These are phyloP conservation scores for Oreochromis niloticus DNA, from an alignment of 2,113 vertebrate species.

Conservation along the genomic window DNA sequence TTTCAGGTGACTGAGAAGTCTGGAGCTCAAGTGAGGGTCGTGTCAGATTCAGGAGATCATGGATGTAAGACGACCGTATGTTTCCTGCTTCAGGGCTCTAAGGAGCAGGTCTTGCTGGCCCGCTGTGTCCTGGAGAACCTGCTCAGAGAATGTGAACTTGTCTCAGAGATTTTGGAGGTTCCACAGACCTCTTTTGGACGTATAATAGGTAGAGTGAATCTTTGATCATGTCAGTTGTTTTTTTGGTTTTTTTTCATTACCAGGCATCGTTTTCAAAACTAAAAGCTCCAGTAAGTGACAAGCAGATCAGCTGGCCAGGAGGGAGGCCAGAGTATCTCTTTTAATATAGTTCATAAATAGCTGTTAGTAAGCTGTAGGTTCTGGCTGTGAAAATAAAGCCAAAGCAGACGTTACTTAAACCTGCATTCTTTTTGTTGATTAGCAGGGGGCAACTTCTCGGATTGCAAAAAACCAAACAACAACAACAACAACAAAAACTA, in stretches of 20 bases:
- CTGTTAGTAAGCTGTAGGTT: background rate
- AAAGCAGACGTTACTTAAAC: background rate
- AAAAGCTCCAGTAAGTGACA: background rate
- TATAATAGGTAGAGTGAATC: constrained; percentile 80
- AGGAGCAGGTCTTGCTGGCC: constrained; percentile 77
- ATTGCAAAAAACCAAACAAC: background rate
- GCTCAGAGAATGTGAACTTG: constrained; percentile 65
- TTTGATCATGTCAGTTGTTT: background rate
- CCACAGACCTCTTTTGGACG: constrained; percentile 81
- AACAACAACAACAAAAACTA: fast-evolving
- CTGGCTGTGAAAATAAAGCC: background rate
- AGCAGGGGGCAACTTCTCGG: background rate
- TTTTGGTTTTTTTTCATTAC: background rate
- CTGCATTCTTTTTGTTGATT: background rate
- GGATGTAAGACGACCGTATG: background rate
- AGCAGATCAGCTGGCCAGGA: background rate
- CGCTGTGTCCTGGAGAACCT: constrained; percentile 78
- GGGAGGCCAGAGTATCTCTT: background rate
- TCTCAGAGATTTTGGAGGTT: constrained; percentile 75
- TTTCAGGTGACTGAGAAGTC: constrained; percentile 77
- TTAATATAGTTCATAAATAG: background rate
- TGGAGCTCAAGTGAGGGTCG: constrained; percentile 71
- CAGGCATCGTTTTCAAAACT: background rate
- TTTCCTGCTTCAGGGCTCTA: constrained; percentile 81
- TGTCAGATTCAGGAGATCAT: constrained; percentile 35